Base-by-base conservation (phyloP, 2,888 invertebrate species). In the Periphyllus acericola region DNA sequence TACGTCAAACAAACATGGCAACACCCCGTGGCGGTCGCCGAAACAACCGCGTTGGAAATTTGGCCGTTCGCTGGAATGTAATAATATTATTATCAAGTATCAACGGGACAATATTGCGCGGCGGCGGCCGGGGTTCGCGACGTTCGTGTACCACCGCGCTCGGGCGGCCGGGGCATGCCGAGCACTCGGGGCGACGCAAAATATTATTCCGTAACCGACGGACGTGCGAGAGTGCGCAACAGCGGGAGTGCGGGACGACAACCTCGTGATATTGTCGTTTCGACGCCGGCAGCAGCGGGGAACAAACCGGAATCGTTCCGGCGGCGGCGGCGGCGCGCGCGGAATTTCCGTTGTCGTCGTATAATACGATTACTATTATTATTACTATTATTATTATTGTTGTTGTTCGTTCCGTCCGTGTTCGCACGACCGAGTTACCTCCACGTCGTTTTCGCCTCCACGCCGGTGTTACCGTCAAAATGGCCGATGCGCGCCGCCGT, bases 401-500 rank as follows among this genome's bases (percentile, higher is more conserved):
- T 29, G 29, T n/a, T n/a, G n/a, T 0, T 11, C 11, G 19, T 25
- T 6, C 5, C 25, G n/a, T 68, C 68, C 29, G 29, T 8, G 46
- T 36, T 6, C 6, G 36, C 36, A n/a, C 66, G 66, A n/a, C n/a
- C n/a, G 71, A 8, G 6, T 9, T 8, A 25, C 74, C 36, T 32
- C 36, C 19, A 17, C 46, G 46, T 46, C 25, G 17, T n/a, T 52
- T 25, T 46, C 46, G 29, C 76, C 76, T 46, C 46, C 76, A 76
- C 46, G n/a, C 74, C 40, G 75, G 40, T 6, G 14, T 25, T 21
- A 32, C 34, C 60, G 81, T 68, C 81, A 80, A 87, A 80, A 80
- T 80, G 80, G 86, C 80, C 86, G 86, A 87, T 87, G 79, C 71
- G n/a, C 85, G 85, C 46, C 71, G 86, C 29, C 71, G n/a, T 25